Base-by-base conservation (phyloP, 2,888 invertebrate genomes). In the Andrena bicolor region DNA sequence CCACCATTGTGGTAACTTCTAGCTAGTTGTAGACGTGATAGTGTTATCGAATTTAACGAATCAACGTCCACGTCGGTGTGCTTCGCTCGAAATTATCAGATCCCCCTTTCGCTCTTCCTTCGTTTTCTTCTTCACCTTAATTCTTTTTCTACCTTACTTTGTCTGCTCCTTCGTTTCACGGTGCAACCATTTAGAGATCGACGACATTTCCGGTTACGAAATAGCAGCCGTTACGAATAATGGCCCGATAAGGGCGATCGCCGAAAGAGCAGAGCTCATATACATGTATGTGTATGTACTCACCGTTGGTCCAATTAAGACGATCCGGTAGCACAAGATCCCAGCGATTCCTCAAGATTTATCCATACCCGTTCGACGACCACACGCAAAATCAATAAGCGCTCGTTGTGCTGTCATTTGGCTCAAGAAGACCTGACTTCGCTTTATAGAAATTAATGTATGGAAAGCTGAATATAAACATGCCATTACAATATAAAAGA, bases 241-340 rank as follows among this genome's bases (percentile, higher is more conserved):
- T 87, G 89, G 88, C 76, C 85, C 85, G 92, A 92, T 92, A 92
- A 91, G 91, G 80, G 76, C 82, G 87, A 89, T 89, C 86, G 85
- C 83, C 83, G 84, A 89, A 85, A 86, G 80, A 71, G 79, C 76
- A 60, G 80, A 70, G 70, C 66, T 41, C 72, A 48, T 73, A 63
- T 35, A 30, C 64, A 68, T 72, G 72, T 66, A 20, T 72, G 72
- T 70, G 26, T 60, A 48, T 58, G 73, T 65, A 51, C 71, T 75
- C 82, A 81, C 82, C 77, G 78, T 89, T 90, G 86, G 87, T 85
- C 91, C 91, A 91, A 91, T 91, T 91, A 91, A 90, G 89, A 78
- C 83, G 73, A 87, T 71, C 86, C 84, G 78, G 82, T 84, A 77
- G 82, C 82, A 83, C 86, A 87, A 84, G 83, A 87, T 86, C 83